A percentile compares a stretch with the other conserved stretches of the same genome.
phyloP scores from a whole-genome alignment of 1,140 invertebrate species.

The Euwallacea fornicatus region DNA sequence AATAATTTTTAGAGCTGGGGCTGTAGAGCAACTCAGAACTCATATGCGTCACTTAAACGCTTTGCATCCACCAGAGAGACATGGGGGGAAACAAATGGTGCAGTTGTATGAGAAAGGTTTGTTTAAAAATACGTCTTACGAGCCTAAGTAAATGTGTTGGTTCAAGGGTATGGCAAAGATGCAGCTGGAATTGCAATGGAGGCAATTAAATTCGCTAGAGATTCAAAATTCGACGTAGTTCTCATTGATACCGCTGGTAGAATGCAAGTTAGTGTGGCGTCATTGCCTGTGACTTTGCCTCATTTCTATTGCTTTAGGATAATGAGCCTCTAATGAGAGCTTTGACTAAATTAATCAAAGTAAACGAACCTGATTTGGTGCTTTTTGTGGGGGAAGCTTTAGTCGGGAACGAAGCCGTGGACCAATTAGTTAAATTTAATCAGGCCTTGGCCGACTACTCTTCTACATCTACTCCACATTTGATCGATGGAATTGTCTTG shows the following conservation, averaged over 20 bases:
- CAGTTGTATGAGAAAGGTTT: slow-evolving; percentile 24
- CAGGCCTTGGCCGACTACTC: slow-evolving; percentile 91
- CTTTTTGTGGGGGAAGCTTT: slow-evolving; percentile 98
- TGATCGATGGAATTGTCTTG: slow-evolving; percentile 96
- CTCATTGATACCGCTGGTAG: slow-evolving; percentile 97
- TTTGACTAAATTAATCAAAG: slow-evolving; percentile 85
- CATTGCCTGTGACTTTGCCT: too few relatives aligned
- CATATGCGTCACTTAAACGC: slow-evolving; percentile 94
- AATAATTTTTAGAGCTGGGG: slow-evolving; percentile 77
- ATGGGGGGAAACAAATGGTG: slow-evolving; percentile 19
- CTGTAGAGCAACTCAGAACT: slow-evolving; percentile 97
- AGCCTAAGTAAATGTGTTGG: slow-evolving; percentile 50
- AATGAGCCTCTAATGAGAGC: slow-evolving; percentile 99
- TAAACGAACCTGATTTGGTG: slow-evolving; percentile 95
- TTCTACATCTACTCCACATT: slow-evolving; percentile 78
- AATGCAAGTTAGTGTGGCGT: slow-evolving; percentile 73
- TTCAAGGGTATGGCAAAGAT: slow-evolving; percentile 88
- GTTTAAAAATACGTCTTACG: not conserved
- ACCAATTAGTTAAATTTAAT: slow-evolving; percentile 99
- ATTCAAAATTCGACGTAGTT: slow-evolving; percentile 85
- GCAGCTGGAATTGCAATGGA: slow-evolving; percentile 97
- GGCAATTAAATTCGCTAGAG: slow-evolving; percentile 87
- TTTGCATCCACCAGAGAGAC: slow-evolving; percentile 78
- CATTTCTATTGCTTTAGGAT: slow-evolving; percentile 58
- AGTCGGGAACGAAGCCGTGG: slow-evolving; percentile 99